A percentile compares a stretch with the other conserved stretches of the same genome.
Evolutionary conservation across 23 tunicate species (phyloP).

Genomic region (Oikopleura albicans): DNA sequence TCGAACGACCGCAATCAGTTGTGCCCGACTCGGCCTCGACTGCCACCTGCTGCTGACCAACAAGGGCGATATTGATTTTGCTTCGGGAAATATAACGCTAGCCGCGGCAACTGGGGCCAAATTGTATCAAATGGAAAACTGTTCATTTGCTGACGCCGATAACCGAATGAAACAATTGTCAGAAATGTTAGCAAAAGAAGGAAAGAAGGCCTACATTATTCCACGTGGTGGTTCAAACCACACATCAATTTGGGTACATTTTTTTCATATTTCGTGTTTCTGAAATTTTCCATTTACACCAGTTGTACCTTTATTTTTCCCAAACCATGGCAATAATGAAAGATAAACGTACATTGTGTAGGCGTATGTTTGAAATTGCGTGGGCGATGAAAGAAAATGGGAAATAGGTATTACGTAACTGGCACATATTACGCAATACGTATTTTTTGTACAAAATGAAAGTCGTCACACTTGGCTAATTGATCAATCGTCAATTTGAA

Average conservation of each 20-base stretch:
- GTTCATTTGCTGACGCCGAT: constrained; percentile 17
- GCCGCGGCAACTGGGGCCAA: constrained; percentile 24
- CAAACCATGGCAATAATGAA: no score
- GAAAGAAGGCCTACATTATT: constrained; percentile 40
- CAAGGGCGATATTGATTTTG: background rate
- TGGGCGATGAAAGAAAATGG: no score
- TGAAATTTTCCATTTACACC: no score
- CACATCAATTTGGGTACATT: constrained; percentile 32
- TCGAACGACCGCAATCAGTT: constrained; percentile 75
- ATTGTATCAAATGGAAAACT: constrained; percentile 20
- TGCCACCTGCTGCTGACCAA: constrained; percentile 43
- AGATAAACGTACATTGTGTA: no score
- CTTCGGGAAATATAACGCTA: constrained; percentile 48
- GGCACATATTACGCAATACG: no score
- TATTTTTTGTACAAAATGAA: no score
- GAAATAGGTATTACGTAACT: no score
- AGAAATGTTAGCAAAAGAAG: constrained; percentile 17
- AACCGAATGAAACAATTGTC: background rate
- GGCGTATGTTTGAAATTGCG: no score
- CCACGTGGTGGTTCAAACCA: constrained; percentile 84
- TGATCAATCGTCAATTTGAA: no score
- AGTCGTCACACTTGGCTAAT: no score
- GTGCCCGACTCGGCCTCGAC: constrained; percentile 44
- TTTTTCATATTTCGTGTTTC: no score
- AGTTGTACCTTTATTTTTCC: no score